Base-by-base conservation (phyloP, 1,140 invertebrate species). In the Drosophila cardini region DNA sequence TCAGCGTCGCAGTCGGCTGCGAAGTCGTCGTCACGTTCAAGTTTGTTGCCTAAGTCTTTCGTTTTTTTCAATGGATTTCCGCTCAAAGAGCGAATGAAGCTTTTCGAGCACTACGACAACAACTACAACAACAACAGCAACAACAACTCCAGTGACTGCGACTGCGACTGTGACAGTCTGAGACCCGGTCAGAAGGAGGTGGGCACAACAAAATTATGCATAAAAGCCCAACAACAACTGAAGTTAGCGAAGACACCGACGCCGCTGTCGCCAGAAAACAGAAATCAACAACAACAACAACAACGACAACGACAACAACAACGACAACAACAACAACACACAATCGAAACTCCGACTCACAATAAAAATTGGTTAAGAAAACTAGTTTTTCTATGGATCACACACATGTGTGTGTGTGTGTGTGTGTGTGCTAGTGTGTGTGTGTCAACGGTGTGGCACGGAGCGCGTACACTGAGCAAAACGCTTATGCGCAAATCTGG, bases 21-120 rank as follows among this genome's bases (percentile, higher is more conserved):
- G 48, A 58, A 42, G 15, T 45, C 42, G 67, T 71, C 52, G 60
- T 52, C 62, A 76, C 72, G 63, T 71, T 76, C 62, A 52, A 83
- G 84, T 87, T 87, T 87, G 80, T 83, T 87, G 84, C 83, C 68
- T 89, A 87, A 87, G 83, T 87, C 85, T 79, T 87, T 87, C 72
- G 80, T 87, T 82, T 87, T 87, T 26, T 87, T 87, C 80, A 89
- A 87, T 87, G 83, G 83, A 83, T 86, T 89, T 89, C 76, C 81
- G 76, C 72, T 61, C 74, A 86, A 82, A 58, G 52, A 50, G 32
- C 52, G 48, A 55, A 61, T 48, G 63, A 36, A 76, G 63, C 74
- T 68, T 65, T 60, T 64, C 40, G 57, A 56, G 9, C 4, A 38
- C 36, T 38, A 38, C 8, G 3, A 38, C 36, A 11, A 38, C 36